These are phyloP conservation scores for Eubasilissa regina DNA, from an alignment of 1,140 invertebrate genomes.

Conservation along the genomic window DNA sequence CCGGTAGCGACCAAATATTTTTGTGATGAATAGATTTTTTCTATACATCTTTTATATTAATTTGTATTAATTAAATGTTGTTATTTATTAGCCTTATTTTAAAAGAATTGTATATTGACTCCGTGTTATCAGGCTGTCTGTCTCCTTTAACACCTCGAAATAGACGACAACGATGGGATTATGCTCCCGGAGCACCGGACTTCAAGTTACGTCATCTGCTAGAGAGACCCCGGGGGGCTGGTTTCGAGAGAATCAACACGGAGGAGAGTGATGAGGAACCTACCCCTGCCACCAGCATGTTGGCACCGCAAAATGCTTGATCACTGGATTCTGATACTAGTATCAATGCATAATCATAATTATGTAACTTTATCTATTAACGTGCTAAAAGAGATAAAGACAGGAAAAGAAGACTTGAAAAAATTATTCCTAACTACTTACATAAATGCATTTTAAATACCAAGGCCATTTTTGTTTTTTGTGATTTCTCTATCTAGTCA, in stretches of 20 bases:
- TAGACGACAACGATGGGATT: conserved; percentile 68
- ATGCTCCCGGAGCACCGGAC: conserved; percentile 65
- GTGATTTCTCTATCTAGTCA: no score
- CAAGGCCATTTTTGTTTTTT: no score
- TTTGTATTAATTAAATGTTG: no score
- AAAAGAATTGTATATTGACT: not conserved
- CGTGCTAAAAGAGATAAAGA: conserved; percentile 23
- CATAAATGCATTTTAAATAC: no score
- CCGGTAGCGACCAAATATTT: no score
- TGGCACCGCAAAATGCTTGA: conserved; percentile 64
- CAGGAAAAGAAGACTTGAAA: conserved; percentile 29
- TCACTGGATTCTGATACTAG: conserved; percentile 37
- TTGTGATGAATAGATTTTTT: no score
- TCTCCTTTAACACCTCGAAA: conserved; percentile 60
- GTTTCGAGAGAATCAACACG: conserved; percentile 68
- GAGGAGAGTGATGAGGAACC: conserved; percentile 71
- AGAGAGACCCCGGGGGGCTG: conserved; percentile 64
- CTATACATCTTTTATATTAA: no score
- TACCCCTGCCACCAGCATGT: conserved; percentile 65
- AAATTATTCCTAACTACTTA: not conserved
- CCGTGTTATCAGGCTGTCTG: conserved; percentile 52
- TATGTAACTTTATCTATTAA: not conserved
- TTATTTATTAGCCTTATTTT: no score
- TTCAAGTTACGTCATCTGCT: conserved; percentile 69
- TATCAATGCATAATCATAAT: conserved; percentile 42